These are phyloP conservation scores for Amphipoea oculea DNA, from an alignment of 2,888 invertebrate genomes.

Conservation along the genomic window DNA sequence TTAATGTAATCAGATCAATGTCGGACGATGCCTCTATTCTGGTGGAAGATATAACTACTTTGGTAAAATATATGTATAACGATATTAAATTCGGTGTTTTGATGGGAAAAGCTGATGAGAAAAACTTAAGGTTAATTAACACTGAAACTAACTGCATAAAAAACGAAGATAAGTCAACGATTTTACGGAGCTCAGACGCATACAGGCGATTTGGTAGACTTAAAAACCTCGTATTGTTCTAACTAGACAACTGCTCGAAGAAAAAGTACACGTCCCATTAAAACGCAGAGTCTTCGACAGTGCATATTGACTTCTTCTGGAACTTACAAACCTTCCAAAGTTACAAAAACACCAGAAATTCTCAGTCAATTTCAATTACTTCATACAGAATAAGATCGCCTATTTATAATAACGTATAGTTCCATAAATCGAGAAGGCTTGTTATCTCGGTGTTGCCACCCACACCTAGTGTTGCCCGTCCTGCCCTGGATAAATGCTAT, in stretches of 20 bases:
- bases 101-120: not conserved
- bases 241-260: not conserved
- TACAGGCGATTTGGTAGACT: not conserved
- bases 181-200: not conserved
- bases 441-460: constrained; percentile 67
- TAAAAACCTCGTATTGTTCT: not conserved
- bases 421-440: constrained; percentile 66
- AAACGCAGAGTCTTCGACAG: not conserved
- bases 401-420: constrained; percentile 52
- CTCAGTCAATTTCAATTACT: constrained; percentile 25
- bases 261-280: not conserved
- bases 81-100: not conserved
- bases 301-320: not conserved
- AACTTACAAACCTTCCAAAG: not conserved
- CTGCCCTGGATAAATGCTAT: constrained; percentile 55
- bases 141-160: too few species aligned
- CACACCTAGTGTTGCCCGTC: constrained; percentile 60
- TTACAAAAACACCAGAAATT: not conserved
- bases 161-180: not conserved
- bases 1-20: constrained; percentile 60
- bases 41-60: constrained; percentile 1
- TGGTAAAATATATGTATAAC: not conserved
- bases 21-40: constrained; percentile 51
- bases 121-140: not conserved
- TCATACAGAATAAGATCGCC: constrained; percentile 55